Evolutionary conservation across 2,888 invertebrate genomes (phyloP), one percentile per base, ranked within the genome.

Genomic region (Cerceris ruficornis): DNA sequence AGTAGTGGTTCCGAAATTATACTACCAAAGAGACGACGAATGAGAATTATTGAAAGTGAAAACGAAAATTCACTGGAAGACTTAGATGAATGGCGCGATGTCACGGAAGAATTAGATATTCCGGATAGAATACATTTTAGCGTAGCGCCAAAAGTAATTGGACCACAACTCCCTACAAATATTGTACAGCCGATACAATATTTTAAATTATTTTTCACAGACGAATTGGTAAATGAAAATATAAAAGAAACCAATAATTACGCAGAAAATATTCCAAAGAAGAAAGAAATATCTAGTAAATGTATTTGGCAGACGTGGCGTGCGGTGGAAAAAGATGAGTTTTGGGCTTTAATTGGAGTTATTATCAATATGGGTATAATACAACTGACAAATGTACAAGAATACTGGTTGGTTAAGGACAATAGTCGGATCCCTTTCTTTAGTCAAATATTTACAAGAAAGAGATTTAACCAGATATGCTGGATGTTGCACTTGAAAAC

Each of bases 301-400:
- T 72, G 55, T 59, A 67, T 69, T 59, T 69, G 69, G 60, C 59
- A 65, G 59, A 74, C 65, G 59, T 76, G 54, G 62, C 61, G 57
- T 43, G 68, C 13, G 28, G 75, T 81, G 43, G 69, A 72, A 69
- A 62, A 64, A 64, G 77, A 80, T 76, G 75, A 81, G 62, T 77
- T 86, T 67, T 71, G 62, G 70, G 78, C 81, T 59, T 83, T 80
- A 75, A 66, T 84, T 69, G 81, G 78, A 42, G 75, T 84, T 64
- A 75, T 83, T 14, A 57, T 84, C 58, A 83, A 83, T 69, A 82
- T 82, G 81, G 80, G 81, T 17, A 69, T 62, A 60, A 76, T 84
- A 46, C 64, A 57, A 7, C 41, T 77, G 59, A 58, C 73, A 49
- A 74, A 82, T 73, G 41, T 81, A 49, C 69, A 82, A 57, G 77